A percentile compares a stretch with the other conserved stretches of the same genome.
phyloP scores from a whole-genome alignment of 2,888 invertebrate species.

The Odontocerum albicorne region DNA sequence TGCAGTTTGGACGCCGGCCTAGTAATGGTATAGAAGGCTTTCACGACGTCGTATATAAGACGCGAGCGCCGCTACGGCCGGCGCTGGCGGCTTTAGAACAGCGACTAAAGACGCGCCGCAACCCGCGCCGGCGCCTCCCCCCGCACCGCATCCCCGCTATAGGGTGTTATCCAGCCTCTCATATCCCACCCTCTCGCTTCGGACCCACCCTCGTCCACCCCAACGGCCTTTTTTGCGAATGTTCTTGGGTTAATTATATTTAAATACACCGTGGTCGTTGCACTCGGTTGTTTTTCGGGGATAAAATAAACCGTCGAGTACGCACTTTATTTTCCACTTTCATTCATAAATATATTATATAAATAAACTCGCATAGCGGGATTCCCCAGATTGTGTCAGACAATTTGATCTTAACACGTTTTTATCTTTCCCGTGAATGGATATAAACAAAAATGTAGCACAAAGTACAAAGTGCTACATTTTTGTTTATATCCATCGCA shows the following conservation, averaged over 20 bases:
- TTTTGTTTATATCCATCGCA: no score
- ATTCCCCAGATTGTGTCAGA: no score
- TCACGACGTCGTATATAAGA: constrained; percentile 31
- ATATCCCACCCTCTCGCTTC: not conserved
- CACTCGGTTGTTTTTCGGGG: constrained; percentile 11
- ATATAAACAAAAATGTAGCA: no score
- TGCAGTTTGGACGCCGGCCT: constrained; percentile 30
- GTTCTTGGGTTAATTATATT: constrained; percentile 25
- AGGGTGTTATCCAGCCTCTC: not conserved
- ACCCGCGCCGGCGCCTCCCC: constrained; percentile 29
- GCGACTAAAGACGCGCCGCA: constrained; percentile 33
- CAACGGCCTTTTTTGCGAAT: constrained; percentile 20
- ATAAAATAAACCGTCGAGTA: not conserved
- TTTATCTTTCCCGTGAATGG: no score
- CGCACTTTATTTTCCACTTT: constrained; percentile 1
- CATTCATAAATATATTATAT: constrained; percentile 1
- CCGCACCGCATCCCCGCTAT: constrained; percentile 8
- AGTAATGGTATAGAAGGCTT: constrained; percentile 32
- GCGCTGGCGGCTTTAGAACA: constrained; percentile 30
- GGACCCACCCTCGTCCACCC: constrained; percentile 1
- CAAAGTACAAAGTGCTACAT: no score
- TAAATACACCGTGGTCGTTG: constrained; percentile 19
- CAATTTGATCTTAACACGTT: no score
- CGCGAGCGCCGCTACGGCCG: constrained; percentile 28
- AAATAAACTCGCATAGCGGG: no score